Conservation (phyloP, 2,888 invertebrate genomes). For the Chrysolina haemoptera region DNA sequence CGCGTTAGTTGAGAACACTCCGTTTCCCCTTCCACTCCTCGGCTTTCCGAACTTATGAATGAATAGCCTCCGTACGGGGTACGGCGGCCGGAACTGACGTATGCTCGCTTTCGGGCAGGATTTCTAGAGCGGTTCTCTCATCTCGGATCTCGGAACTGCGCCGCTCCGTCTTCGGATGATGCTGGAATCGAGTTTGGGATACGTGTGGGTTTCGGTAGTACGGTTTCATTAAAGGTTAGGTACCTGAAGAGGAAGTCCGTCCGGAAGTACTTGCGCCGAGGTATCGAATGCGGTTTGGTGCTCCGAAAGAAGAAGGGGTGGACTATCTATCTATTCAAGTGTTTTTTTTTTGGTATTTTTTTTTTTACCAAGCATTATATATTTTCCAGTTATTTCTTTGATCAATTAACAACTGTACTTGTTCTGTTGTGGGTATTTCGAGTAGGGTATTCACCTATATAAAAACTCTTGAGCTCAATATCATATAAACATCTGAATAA, state of each 20-base stretch:
- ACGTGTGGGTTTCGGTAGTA: constrained; percentile 4
- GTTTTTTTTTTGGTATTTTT: no score
- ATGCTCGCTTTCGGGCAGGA: constrained; percentile 27
- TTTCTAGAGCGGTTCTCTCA: constrained; percentile 26
- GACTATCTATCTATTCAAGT: no score
- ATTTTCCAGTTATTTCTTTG: no score
- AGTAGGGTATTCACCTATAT: no score
- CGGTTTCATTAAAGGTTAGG: not conserved
- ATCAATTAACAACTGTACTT: no score
- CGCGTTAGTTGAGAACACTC: constrained; percentile 54
- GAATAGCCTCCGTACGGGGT: constrained; percentile 70
- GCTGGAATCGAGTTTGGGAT: not conserved
- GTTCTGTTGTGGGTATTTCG: no score
- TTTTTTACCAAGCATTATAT: no score
- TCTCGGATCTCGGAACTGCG: constrained; percentile 22
- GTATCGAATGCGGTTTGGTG: not conserved
- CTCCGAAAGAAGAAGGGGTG: not conserved
- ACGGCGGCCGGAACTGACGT: constrained; percentile 54
- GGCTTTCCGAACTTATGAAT: constrained; percentile 70
- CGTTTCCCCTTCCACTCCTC: constrained; percentile 61
- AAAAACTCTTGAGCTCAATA: no score
- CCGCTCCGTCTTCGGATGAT: constrained; percentile 23
- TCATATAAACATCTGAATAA: no score
- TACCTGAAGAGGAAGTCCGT: constrained; percentile 26
- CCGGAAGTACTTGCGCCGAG: constrained; percentile 22